Evolutionary conservation across 2,888 invertebrate species (phyloP), one percentile per base, ranked within the genome.

Genomic region (Caenorhabditis sp.): DNA sequence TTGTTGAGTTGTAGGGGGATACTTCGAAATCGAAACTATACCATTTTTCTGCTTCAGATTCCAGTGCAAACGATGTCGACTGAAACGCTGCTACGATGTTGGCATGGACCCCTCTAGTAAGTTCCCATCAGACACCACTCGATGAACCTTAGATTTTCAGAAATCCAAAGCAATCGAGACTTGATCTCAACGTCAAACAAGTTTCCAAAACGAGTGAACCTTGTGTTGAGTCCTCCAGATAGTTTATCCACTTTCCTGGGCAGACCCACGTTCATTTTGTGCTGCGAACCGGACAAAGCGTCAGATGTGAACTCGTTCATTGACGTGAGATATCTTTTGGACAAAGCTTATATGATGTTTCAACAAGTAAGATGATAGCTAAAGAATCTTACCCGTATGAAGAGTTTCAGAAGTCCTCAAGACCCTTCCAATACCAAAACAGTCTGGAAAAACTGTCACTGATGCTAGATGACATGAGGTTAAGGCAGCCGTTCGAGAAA

Each of bases 101-200:
- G 75, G 75, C 6, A 75, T 75, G 75, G 75, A 75, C 28, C 31
- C 49, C 1, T 26, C 1, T 3, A 75, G 75, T 75, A 35, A 58
- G 75, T 66, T 31, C 4, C 31, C 7, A 31, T 6, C 31, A 31
- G 31, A 31, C 4, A 7, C 7, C 7, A 31, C 31, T 31, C n/a
- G n/a, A n/a, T n/a, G n/a, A n/a, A n/a, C n/a, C n/a, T n/a, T 44
- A 7, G 44, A 44, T 14, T 44, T 56, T 10, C 38, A 69, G 56
- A 56, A 54, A 54, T 56, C 35, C 69, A 69, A 69, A 41, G 14
- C 35, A 54, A 69, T 41, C 69, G 69, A 4, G 69, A 54, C 41
- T 38, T 69, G 16, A 41, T 58, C 19, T 58, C 58, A 4, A 28
- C n/a, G n/a, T 58, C 58, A 7, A 35, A 54, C 51, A 24, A 38